Evolutionary conservation across 2,888 invertebrate species (phyloP), one percentile per base, ranked within the genome.

Genomic region (Nephrotoma guestfalica): DNA sequence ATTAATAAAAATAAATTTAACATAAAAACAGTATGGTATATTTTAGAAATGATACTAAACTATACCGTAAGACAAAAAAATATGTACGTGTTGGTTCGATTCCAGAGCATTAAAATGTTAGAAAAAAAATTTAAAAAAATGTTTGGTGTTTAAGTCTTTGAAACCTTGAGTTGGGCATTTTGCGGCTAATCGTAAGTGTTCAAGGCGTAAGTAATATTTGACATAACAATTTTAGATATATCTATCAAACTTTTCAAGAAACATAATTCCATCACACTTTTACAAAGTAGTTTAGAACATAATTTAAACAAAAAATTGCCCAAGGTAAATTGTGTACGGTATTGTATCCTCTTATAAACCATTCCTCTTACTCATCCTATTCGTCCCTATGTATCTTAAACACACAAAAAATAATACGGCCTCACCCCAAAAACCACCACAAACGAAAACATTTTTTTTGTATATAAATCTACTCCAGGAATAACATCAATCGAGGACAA

Each of bases 21-120:
- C 86, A 86, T 47, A 86, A 30, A 83, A 86, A 86, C 88, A 88
- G 88, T 88, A 89, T 88, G 88, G 88, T 89, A 89, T 88, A 88
- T 87, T 85, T 87, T 87, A 88, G 87, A 88, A 88, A 88, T 88
- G 87, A 88, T 88, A 89, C 88, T 89, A 87, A 88, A 88, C 88
- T 88, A 89, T 89, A 89, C 88, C 88, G 89, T 71, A 71, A 71
- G 71, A 71, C 71, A 71, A 71, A 71, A 71, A 88, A 88, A 88
- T 89, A 89, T 89, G 89, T 89, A 89, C 88, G 89, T 89, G 89
- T 89, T 89, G 89, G 89, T 89, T 89, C 89, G 89, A 89, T 88
- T 89, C 89, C 89, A 89, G 89, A 89, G 89, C 88, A 89, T 89
- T 89, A 89, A 89, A 89, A 89, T 89, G 89, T 89, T 89, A 89